These are phyloP conservation scores for Lordiphosa mommai DNA, from an alignment of 1,140 invertebrate species.

Conservation along the genomic window DNA sequence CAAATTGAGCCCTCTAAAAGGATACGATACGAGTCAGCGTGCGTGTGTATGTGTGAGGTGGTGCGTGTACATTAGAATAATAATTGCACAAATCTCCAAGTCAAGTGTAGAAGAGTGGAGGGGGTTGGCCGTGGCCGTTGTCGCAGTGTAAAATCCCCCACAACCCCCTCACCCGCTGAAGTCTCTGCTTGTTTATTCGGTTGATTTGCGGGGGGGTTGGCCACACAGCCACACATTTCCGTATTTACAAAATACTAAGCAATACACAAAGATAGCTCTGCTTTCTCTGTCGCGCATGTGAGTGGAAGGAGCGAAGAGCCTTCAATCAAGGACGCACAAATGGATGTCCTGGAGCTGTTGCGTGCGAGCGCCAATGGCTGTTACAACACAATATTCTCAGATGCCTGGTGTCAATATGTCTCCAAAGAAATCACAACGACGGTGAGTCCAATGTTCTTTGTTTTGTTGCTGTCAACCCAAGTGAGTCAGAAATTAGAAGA, in stretches of 20 bases:
- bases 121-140: slow-evolving; percentile 10
- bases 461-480: not conserved
- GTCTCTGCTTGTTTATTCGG: not conserved
- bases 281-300: not conserved
- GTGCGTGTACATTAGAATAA: slow-evolving; percentile 49
- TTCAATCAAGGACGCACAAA: slow-evolving; percentile 10
- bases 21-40: not conserved
- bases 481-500: slow-evolving; percentile 8
- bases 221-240: slow-evolving; percentile 3
- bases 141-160: not conserved
- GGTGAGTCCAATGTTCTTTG: slow-evolving; percentile 57
- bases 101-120: slow-evolving; percentile 7
- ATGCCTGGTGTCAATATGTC: slow-evolving; percentile 65
- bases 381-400: slow-evolving; percentile 65
- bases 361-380: slow-evolving; percentile 50
- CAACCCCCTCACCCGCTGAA: not conserved
- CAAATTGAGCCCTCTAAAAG: not conserved
- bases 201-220: not conserved
- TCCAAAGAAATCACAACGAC: slow-evolving; percentile 51
- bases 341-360: slow-evolving; percentile 65
- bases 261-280: not conserved
- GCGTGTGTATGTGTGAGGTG: slow-evolving; percentile 1
- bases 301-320: not conserved
- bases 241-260: slow-evolving; percentile 28
- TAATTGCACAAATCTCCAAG: slow-evolving; percentile 22